phyloP scores from a whole-genome alignment of 2,113 vertebrate species.

The Gymnobelideus leadbeateri region DNA sequence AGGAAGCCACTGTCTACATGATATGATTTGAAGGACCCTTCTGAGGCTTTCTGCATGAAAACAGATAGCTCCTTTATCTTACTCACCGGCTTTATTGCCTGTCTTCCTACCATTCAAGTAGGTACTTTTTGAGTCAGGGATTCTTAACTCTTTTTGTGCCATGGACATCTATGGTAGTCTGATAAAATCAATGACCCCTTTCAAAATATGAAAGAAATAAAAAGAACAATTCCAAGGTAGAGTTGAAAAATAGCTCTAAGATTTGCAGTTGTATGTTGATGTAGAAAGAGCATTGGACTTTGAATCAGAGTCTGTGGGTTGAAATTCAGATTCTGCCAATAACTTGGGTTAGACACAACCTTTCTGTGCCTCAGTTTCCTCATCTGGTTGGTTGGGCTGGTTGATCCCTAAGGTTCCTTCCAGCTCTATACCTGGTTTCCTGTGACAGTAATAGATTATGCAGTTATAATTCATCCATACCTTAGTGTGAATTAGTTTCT shows the following conservation, averaged over 20 bases:
- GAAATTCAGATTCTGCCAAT: too few relatives aligned
- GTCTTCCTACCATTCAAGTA: background rate
- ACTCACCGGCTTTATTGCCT: background rate
- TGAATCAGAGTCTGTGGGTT: too few relatives aligned
- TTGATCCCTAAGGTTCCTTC: too few relatives aligned
- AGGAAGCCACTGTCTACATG: background rate
- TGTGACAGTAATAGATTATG: too few relatives aligned
- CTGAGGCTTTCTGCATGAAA: background rate
- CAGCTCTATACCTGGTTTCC: too few relatives aligned
- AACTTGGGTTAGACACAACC: too few relatives aligned
- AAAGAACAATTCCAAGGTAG: background rate
- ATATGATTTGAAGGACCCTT: background rate
- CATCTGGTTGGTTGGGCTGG: too few relatives aligned
- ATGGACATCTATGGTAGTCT: background rate
- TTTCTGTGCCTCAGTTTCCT: too few relatives aligned
- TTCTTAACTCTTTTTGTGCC: background rate
- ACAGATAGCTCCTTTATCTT: background rate
- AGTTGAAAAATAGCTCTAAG: background rate
- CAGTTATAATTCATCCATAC: too few relatives aligned
- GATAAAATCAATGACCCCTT: background rate
- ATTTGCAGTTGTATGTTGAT: background rate
- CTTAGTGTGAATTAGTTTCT: too few relatives aligned
- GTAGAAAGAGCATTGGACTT: background rate
- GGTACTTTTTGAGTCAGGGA: background rate
- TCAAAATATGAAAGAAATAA: background rate